Evolutionary conservation across 2,797 vertebrate genomes (phyloP), one percentile per base, ranked within the genome.

Genomic region (Muscicapa striata): DNA sequence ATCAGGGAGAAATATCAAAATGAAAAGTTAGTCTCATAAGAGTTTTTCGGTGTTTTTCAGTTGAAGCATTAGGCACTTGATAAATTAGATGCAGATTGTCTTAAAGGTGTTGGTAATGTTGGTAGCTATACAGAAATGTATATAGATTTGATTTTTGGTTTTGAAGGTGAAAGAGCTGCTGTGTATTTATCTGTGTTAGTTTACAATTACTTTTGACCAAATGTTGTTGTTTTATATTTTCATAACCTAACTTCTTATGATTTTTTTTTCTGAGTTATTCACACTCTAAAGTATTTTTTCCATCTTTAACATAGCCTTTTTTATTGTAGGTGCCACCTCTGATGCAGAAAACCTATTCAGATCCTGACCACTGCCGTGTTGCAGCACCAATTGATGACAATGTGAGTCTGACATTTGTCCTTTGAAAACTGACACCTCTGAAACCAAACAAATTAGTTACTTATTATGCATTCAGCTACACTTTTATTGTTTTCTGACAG

Each of bases 381-480:
- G 99, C 99, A 30, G 99, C 99, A 72, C 98, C 99, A 95, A 98
- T 99, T 58, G 99, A 99, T 89, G 99, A 99, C 96, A 99, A 99
- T 5, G 99, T 99, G 96, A 99, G 99, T 98, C 73, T 96, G 57
- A 80, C 18, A 8, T 66, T 43, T 87, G 24, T 51, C 34, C 67
- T 81, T 90, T 74, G 10, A 49, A 67, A 63, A 15, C 0, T 63
- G n/a, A 6, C 18, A 23, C 15, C 51, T 76, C 26, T 82, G 48
- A 87, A 87, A 34, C 17, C 16, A 26, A 66, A 40, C n/a, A 6
- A 41, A 52, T 21, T 2, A 57, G 3, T 76, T 73, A 38, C 4
- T 36, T 77, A 17, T 13, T 90, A 15, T 73, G 16, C 45, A 19
- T 5, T 84, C 34, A 85, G 26, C 10, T 78, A 23, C 1, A 4